These are phyloP conservation scores for Rhinichthys klamathensis DNA, from an alignment of 2,113 vertebrate genomes.

Conservation along the genomic window DNA sequence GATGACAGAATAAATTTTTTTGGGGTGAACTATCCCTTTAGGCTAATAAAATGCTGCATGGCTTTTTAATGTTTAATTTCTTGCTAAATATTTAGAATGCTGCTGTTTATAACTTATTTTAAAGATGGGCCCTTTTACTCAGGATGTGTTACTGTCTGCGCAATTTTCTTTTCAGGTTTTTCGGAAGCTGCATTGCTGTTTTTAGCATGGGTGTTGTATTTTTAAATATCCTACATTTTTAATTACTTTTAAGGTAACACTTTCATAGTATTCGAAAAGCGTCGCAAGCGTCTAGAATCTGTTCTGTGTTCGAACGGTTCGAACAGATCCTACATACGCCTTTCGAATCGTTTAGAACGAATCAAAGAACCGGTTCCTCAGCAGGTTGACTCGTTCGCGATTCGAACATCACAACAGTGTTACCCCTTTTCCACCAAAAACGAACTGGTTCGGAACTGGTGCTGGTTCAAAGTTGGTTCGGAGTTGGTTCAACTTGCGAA, in stretches of 20 bases:
- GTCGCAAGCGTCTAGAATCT: neutral
- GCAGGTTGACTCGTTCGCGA: neutral
- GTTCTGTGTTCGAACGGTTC: no score
- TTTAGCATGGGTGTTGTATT: neutral
- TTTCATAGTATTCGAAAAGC: neutral
- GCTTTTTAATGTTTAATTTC: no score
- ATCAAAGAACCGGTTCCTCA: neutral
- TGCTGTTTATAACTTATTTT: neutral
- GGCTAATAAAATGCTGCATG: no score
- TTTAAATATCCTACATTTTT: neutral
- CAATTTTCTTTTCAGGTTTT: neutral
- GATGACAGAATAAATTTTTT: no score
- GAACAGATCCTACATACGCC: no score
- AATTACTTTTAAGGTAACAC: neutral
- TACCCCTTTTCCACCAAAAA: no score
- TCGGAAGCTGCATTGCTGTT: neutral
- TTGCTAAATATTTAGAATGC: neutral
- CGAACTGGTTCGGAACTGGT: no score
- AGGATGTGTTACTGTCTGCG: neutral
- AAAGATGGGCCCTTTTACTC: neutral
- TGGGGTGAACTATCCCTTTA: no score
- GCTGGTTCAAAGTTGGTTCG: no score
- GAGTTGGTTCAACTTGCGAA: no score
- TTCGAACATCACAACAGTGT: neutral
- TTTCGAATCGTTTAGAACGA: neutral